These are phyloP conservation scores for Cephus sareptanus DNA, from an alignment of 2,888 invertebrate genomes.

Conservation along the genomic window DNA sequence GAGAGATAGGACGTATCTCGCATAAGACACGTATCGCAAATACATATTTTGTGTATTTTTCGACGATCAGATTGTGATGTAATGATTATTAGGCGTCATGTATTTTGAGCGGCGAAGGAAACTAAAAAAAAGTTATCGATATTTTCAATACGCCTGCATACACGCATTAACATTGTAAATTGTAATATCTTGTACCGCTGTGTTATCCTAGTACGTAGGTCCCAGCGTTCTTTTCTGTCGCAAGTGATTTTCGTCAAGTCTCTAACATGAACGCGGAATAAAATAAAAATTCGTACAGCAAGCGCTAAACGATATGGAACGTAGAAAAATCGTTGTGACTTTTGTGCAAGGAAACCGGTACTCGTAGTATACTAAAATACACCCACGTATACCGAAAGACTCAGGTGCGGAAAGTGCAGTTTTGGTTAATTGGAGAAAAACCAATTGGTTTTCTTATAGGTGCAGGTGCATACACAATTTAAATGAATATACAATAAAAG, in stretches of 20 bases:
- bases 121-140: constrained; percentile 49
- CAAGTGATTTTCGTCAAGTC: not conserved
- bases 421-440: constrained; percentile 46
- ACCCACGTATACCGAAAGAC: constrained; percentile 64
- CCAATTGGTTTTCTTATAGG: not conserved
- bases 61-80: constrained; percentile 15
- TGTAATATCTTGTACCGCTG: constrained; percentile 10
- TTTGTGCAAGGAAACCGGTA: not conserved
- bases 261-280: not conserved
- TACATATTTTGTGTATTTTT: constrained; percentile 19
- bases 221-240: not conserved
- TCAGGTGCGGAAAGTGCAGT: constrained; percentile 57
- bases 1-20: constrained; percentile 2
- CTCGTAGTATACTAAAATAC: constrained; percentile 31
- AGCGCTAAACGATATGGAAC: not conserved
- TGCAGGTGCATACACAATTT: not conserved
- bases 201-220: not conserved
- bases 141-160: constrained; percentile 61
- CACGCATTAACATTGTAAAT: constrained; percentile 29
- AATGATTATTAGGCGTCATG: constrained; percentile 7
- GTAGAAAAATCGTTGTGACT: not conserved
- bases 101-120: constrained; percentile 6
- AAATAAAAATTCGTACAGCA: not conserved
- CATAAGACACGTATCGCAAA: constrained; percentile 11
- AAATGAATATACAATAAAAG: not conserved